Base-by-base conservation (phyloP, 2,113 vertebrate species). In the Hyperopisus bebe region DNA sequence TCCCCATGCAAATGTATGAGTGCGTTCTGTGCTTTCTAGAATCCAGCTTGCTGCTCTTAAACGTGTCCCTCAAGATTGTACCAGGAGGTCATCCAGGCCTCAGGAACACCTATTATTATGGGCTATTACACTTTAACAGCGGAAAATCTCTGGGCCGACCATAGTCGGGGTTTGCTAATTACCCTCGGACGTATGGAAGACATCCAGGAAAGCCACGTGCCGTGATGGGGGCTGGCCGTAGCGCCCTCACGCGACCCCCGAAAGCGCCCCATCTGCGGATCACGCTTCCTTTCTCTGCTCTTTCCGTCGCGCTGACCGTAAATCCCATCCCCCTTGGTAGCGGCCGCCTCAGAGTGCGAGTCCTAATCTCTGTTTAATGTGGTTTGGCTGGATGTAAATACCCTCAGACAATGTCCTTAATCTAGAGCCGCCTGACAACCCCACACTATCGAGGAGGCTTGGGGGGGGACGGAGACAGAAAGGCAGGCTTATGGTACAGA, bases 281-380 rank as follows among this genome's bases (percentile, higher is more conserved):
- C 93, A 70, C 90, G 91, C 94, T 92, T 93, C 94, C 96, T 92
- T 95, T 95, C 94, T 94, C 94, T 94, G 94, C 94, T 62, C 92
- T 94, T 96, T 96, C 94, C 95, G 93, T 94, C 92, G 93, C 94
- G 93, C 92, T 93, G 90, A 88, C 92, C 92, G 92, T 94, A 96
- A 94, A 95, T 91, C 93, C 95, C 89, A 91, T 90, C 91, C 92
- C 89, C 93, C 92, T 93, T 90, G 92, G 91, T 58, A 91, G 92
- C 89, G 91, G n/a, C 27, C 87, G 87, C 92, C 93, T 89, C 92
- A 91, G 90, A 92, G 94, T 58, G 92, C 21, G 3, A 91, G 92
- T 91, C 92, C 92, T 97, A 97, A 97, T 97, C 96, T 97, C 94
- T 95, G 94, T 94, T 96, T 96, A 96, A 96, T 97, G 92, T 95